A percentile compares a stretch with the other conserved stretches of the same genome.
Evolutionary conservation across 2,113 vertebrate species (phyloP).

Genomic region (Synodontis membranacea): DNA sequence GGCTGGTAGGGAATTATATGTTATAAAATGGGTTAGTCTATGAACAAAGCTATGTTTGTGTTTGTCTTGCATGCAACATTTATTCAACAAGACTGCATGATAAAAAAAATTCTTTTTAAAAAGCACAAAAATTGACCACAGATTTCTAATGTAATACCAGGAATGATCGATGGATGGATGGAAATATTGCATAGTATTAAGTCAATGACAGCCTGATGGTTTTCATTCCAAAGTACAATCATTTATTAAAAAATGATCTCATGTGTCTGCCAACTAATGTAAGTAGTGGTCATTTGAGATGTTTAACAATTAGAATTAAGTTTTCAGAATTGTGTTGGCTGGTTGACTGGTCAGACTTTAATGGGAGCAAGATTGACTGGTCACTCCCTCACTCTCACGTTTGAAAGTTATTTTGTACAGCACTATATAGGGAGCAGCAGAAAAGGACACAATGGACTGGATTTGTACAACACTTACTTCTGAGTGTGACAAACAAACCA

Average conservation of each 20-base stretch:
- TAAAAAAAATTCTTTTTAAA: neutral
- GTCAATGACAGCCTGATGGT: neutral
- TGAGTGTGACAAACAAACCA: neutral
- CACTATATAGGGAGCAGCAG: neutral
- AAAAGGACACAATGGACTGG: neutral
- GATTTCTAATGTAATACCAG: neutral
- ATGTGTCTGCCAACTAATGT: neutral
- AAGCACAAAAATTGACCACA: neutral
- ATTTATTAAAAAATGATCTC: neutral
- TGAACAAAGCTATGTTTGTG: conserved; percentile 17
- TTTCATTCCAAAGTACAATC: conserved; percentile 1
- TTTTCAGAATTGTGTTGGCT: conserved; percentile 6
- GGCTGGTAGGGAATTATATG: neutral
- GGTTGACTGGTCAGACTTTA: neutral
- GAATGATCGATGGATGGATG: neutral
- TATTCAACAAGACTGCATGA: conserved; percentile 30
- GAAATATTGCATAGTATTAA: conserved; percentile 2
- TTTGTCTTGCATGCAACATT: conserved; percentile 40
- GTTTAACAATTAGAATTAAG: neutral
- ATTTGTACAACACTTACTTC: neutral
- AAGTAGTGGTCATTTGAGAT: neutral
- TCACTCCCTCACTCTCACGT: neutral
- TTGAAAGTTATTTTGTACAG: neutral
- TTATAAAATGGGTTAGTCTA: conserved; percentile 1
- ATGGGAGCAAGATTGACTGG: neutral